Evolutionary conservation across 2,888 invertebrate species (phyloP).

Genomic region (Phasia obesa): DNA sequence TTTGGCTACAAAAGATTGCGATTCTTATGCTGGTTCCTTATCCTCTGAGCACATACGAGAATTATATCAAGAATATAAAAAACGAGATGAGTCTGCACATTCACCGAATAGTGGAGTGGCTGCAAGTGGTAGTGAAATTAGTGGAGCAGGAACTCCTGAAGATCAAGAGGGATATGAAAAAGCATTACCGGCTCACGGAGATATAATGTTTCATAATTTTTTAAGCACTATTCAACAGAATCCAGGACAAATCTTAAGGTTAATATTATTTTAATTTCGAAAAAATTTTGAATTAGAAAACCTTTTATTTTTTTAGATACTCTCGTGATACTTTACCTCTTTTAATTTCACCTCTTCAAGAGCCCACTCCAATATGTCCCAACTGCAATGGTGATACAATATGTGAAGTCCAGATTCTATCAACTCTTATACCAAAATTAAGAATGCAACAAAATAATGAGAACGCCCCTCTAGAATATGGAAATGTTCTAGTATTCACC

Average conservation of each 20-base stretch:
- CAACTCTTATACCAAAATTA: conserved; percentile 89
- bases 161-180: conserved; percentile 90
- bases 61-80: conserved; percentile 85
- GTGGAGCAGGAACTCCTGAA: conserved; percentile 71
- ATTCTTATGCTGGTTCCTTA: conserved; percentile 78
- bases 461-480: conserved; percentile 88
- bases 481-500: conserved; percentile 92
- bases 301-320: conserved; percentile 85
- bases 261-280: neutral
- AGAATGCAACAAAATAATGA: conserved; percentile 84
- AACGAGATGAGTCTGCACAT: conserved; percentile 81
- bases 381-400: conserved; percentile 88
- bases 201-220: conserved; percentile 91
- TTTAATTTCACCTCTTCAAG: conserved; percentile 86
- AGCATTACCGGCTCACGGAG: conserved; percentile 90
- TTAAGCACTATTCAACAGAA: conserved; percentile 87
- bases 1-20: conserved; percentile 79
- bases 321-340: conserved; percentile 88
- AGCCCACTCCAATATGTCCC: conserved; percentile 84
- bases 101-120: conserved; percentile 75
- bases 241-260: conserved; percentile 93
- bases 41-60: conserved; percentile 85
- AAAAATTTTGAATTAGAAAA: neutral
- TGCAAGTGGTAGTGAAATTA: conserved; percentile 57
- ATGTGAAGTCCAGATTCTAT: conserved; percentile 93